Evolutionary conservation across 2,797 vertebrate species (phyloP).

Genomic region (Acridotheres tristis): DNA sequence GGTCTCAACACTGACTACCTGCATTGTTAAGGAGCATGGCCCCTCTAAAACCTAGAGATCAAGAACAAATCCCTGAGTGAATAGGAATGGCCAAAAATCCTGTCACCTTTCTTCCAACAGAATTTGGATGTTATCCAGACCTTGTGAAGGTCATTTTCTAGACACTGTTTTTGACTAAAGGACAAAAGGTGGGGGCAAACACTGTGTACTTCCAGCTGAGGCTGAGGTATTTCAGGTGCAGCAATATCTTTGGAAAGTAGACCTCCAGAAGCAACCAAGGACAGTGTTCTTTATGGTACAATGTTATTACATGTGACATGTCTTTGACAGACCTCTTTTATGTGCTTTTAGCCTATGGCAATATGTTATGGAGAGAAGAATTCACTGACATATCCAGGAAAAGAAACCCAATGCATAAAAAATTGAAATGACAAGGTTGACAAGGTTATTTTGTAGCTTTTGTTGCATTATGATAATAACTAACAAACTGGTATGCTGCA

Average conservation of each 20-base stretch:
- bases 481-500: background rate
- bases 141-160: background rate
- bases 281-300: background rate
- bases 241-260: background rate
- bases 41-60: background rate
- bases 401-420: background rate
- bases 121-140: background rate
- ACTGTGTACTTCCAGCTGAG: background rate
- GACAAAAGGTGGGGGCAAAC: background rate
- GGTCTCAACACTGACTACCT: background rate
- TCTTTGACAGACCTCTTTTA: slow-evolving; percentile 29
- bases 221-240: background rate
- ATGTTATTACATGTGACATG: slow-evolving; percentile 39
- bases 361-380: slow-evolving; percentile 20
- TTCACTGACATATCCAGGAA: slow-evolving; percentile 29
- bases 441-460: slow-evolving; percentile 51
- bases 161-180: background rate
- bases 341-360: slow-evolving; percentile 42
- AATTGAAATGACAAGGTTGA: slow-evolving; percentile 60
- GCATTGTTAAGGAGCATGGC: background rate
- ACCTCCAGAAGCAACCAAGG: background rate
- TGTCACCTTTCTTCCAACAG: background rate
- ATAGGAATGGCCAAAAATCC: background rate
- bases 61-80: background rate
- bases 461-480: slow-evolving; percentile 22